A percentile compares a stretch with the other conserved stretches of the same genome.
These are phyloP conservation scores for Montipora sp. DNA, from an alignment of 64 coral and sea anemone species.

Conservation along the genomic window DNA sequence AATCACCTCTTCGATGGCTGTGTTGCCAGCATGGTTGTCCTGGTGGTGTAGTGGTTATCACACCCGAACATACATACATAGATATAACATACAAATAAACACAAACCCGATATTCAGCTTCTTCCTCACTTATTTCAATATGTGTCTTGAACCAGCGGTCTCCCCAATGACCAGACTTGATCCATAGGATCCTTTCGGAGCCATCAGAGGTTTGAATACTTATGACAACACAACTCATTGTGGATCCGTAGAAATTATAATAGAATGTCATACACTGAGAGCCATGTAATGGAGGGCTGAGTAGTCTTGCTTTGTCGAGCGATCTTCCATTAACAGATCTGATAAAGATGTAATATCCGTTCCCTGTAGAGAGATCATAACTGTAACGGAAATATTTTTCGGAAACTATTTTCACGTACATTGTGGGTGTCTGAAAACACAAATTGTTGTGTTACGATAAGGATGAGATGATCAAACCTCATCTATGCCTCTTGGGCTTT, in stretches of 20 bases:
- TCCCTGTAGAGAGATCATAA: not conserved
- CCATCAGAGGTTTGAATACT: slow-evolving; percentile 13
- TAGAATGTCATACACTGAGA: slow-evolving; percentile 70
- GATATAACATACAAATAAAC: too few relatives aligned
- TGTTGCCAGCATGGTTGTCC: too few relatives aligned
- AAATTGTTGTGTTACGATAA: too few relatives aligned
- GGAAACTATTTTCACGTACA: too few relatives aligned
- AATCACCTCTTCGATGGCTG: too few relatives aligned
- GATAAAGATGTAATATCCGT: slow-evolving; percentile 56
- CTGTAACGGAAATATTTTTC: not conserved
- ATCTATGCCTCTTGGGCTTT: too few relatives aligned
- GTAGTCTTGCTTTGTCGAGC: slow-evolving; percentile 49
- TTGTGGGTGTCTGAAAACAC: too few relatives aligned
- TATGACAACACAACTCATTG: slow-evolving; percentile 58
- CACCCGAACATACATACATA: too few relatives aligned
- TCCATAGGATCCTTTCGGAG: slow-evolving; percentile 22
- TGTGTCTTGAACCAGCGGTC: slow-evolving; percentile 53
- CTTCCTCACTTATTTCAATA: slow-evolving; percentile 21
- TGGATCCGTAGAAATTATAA: slow-evolving; percentile 51
- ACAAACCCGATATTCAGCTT: slow-evolving; percentile 9
- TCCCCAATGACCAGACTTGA: slow-evolving; percentile 63
- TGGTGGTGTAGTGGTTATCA: too few relatives aligned
- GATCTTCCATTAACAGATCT: not conserved
- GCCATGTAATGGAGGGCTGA: slow-evolving; percentile 33
- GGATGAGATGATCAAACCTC: too few relatives aligned